These are phyloP conservation scores for Pteronura brasiliensis DNA, from an alignment of 2,113 vertebrate species.

Conservation along the genomic window DNA sequence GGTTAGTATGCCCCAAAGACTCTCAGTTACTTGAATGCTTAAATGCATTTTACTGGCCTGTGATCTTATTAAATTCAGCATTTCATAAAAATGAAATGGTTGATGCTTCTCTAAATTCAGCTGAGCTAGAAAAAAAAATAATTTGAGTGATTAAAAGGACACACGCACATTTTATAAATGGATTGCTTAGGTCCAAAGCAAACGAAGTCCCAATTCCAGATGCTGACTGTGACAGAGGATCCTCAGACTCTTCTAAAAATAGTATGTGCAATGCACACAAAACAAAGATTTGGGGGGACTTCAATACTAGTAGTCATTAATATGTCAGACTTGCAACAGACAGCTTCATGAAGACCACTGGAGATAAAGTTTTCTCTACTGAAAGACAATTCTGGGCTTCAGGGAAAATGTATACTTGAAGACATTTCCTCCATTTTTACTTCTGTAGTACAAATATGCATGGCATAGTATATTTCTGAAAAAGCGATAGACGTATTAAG, in stretches of 20 bases:
- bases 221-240: slow-evolving; percentile 37
- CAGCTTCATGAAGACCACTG: slow-evolving; percentile 62
- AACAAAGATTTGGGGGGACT: slow-evolving; percentile 21
- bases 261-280: not conserved
- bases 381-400: slow-evolving; percentile 70
- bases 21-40: slow-evolving; percentile 43
- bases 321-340: slow-evolving; percentile 50
- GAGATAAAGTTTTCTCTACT: slow-evolving; percentile 17
- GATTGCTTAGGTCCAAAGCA: slow-evolving; percentile 19
- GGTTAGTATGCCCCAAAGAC: slow-evolving; percentile 15
- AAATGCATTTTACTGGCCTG: slow-evolving; percentile 27
- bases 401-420: slow-evolving; percentile 66
- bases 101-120: slow-evolving; percentile 56
- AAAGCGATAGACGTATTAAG: slow-evolving; percentile 80
- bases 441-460: slow-evolving; percentile 79
- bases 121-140: slow-evolving; percentile 62
- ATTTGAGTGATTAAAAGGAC: slow-evolving; percentile 41
- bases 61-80: slow-evolving; percentile 48
- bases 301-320: slow-evolving; percentile 48
- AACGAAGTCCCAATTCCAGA: slow-evolving; percentile 58
- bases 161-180: not conserved
- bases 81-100: slow-evolving; percentile 45
- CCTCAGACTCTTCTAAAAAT: slow-evolving; percentile 47
- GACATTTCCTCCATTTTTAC: slow-evolving; percentile 65
- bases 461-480: slow-evolving; percentile 76